These are phyloP conservation scores for Mimas tiliae DNA, from an alignment of 2,888 invertebrate species.

Conservation along the genomic window DNA sequence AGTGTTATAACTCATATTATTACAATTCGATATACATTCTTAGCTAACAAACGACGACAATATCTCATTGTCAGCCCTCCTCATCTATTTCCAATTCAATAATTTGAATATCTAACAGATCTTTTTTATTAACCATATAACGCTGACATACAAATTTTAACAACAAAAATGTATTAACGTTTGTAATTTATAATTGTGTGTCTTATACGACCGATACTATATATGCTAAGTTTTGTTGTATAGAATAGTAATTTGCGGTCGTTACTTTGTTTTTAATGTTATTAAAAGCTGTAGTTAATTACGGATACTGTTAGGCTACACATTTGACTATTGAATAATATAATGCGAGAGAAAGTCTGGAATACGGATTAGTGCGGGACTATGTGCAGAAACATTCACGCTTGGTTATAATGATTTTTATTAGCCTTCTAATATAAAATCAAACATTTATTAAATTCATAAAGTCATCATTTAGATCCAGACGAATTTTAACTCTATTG, in stretches of 20 bases:
- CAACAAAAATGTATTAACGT: slow-evolving; percentile 29
- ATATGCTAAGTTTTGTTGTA: neutral
- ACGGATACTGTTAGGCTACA: too few relatives aligned
- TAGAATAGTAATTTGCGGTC: neutral
- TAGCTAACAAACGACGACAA: slow-evolving; percentile 12
- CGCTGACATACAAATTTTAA: slow-evolving; percentile 29
- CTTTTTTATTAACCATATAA: slow-evolving; percentile 17
- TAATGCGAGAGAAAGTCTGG: too few relatives aligned
- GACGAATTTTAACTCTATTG: too few relatives aligned
- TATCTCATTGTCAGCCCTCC: neutral
- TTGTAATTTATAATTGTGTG: neutral
- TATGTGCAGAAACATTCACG: too few relatives aligned
- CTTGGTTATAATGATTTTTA: too few relatives aligned
- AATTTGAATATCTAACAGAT: slow-evolving; percentile 27
- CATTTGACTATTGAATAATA: too few relatives aligned
- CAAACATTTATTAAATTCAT: too few relatives aligned
- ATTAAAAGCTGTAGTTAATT: too few relatives aligned
- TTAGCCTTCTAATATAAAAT: too few relatives aligned
- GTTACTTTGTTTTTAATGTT: too few relatives aligned
- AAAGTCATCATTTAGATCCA: too few relatives aligned
- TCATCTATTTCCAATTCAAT: slow-evolving; percentile 14
- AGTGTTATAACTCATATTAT: neutral
- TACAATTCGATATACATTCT: neutral
- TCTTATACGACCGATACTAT: neutral
- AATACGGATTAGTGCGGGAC: too few relatives aligned